Conservation (phyloP, 1,140 invertebrate genomes). For the Aethina tumida region DNA sequence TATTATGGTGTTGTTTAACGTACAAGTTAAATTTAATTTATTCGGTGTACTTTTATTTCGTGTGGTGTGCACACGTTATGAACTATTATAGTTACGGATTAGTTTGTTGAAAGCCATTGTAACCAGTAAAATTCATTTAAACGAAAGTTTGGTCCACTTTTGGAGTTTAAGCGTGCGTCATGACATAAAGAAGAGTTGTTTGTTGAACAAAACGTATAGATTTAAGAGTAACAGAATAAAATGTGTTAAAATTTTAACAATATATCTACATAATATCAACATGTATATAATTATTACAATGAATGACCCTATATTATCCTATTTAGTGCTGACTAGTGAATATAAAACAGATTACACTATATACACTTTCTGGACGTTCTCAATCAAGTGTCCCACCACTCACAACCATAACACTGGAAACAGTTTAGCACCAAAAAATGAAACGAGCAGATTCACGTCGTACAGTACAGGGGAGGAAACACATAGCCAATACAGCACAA, state of each 20-base stretch:
- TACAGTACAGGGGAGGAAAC: background rate
- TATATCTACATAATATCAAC: constrained; percentile 22
- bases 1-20: too few relatives aligned
- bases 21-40: too few relatives aligned
- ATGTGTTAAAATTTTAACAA: constrained; percentile 19
- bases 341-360: constrained; percentile 17
- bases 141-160: too few relatives aligned
- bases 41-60: too few relatives aligned
- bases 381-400: constrained; percentile 7
- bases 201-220: too few relatives aligned
- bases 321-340: constrained; percentile 17
- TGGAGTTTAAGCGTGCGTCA: too few relatives aligned
- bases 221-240: too few relatives aligned
- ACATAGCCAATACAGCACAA: background rate
- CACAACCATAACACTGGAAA: constrained; percentile 12
- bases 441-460: constrained; percentile 2
- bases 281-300: constrained; percentile 21
- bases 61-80: too few relatives aligned
- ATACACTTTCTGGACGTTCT: constrained; percentile 11
- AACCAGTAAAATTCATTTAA: too few relatives aligned
- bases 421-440: constrained; percentile 15
- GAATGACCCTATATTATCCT: constrained; percentile 15
- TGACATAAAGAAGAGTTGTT: too few relatives aligned
- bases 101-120: too few relatives aligned
- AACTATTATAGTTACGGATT: too few relatives aligned